Percentiles rank a stretch among this genome's conserved stretches.
Evolutionary conservation across 2,797 vertebrate genomes (phyloP).

Genomic region (Chaunax sp.): DNA sequence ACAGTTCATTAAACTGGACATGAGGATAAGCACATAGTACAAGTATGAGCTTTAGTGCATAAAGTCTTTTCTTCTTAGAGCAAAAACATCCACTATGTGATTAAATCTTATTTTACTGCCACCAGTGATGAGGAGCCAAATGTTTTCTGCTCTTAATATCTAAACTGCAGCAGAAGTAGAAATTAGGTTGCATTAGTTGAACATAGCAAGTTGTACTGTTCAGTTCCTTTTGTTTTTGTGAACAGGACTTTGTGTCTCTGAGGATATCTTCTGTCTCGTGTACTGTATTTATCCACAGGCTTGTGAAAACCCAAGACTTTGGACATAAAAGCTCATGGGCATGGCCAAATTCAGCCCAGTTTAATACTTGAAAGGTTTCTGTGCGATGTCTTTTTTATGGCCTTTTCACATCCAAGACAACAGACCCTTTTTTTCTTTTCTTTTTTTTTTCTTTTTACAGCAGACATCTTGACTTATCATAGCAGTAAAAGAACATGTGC

Average conservation of each 20-base stretch:
- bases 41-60: not conserved
- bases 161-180: too few relatives aligned
- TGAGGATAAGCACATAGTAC: not conserved
- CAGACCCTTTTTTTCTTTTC: not conserved
- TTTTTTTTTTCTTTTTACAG: not conserved
- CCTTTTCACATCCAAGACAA: not conserved
- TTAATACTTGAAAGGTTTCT: not conserved
- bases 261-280: not conserved
- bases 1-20: not conserved
- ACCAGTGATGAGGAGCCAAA: too few relatives aligned
- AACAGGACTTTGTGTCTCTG: too few relatives aligned
- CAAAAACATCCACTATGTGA: not conserved
- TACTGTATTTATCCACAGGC: not conserved
- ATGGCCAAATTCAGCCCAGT: not conserved
- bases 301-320: not conserved
- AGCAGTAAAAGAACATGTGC: not conserved
- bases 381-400: not conserved
- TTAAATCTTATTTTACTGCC: not conserved
- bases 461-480: not conserved
- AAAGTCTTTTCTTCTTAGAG: not conserved
- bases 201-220: too few relatives aligned
- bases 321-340: not conserved
- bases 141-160: too few relatives aligned
- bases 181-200: not conserved
- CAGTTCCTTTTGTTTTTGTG: not conserved